Percentiles rank a stretch among this genome's conserved stretches.
Conservation (phyloP, 2,888 invertebrate genomes). For the Liodrosophila aerea region DNA sequence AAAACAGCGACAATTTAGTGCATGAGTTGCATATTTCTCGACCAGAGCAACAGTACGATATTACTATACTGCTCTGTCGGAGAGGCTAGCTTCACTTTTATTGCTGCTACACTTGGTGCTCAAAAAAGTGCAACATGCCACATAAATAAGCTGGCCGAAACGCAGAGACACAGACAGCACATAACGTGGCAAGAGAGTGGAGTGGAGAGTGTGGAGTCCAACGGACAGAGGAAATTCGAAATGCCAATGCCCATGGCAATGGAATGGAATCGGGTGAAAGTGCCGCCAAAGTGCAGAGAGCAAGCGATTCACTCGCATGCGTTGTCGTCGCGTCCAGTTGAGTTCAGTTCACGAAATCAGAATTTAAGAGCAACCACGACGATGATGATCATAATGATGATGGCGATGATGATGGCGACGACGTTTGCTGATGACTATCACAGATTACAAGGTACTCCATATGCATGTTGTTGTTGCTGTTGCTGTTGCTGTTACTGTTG, state of each 20-base stretch:
- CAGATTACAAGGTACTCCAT: constrained; percentile 63
- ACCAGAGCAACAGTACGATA: constrained; percentile 2
- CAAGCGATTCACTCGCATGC: constrained; percentile 56
- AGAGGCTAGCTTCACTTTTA: constrained; percentile 43
- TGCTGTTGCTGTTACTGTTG: constrained; percentile 27
- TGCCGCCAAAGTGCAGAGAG: constrained; percentile 68
- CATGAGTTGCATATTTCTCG: constrained; percentile 73
- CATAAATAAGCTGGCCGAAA: constrained; percentile 64
- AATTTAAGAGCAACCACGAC: constrained; percentile 63
- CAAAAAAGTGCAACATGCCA: constrained; percentile 69
- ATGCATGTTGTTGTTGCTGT: constrained; percentile 46
- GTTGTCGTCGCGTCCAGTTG: constrained; percentile 52
- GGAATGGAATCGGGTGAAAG: constrained; percentile 76
- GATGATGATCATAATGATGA: constrained; percentile 25
- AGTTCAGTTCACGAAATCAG: constrained; percentile 75
- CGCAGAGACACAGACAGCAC: constrained; percentile 21
- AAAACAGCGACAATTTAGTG: constrained; percentile 77
- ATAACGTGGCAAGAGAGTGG: constrained; percentile 1
- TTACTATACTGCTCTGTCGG: background rate
- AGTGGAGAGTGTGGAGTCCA: too few species aligned
- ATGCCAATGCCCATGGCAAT: constrained; percentile 62
- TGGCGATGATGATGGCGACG: constrained; percentile 10
- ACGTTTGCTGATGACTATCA: constrained; percentile 69
- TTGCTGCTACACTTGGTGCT: constrained; percentile 49
- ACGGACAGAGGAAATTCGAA: constrained; percentile 67